Evolutionary conservation across 2,888 invertebrate genomes (phyloP).

Genomic region (Tetheella fluctuosa): DNA sequence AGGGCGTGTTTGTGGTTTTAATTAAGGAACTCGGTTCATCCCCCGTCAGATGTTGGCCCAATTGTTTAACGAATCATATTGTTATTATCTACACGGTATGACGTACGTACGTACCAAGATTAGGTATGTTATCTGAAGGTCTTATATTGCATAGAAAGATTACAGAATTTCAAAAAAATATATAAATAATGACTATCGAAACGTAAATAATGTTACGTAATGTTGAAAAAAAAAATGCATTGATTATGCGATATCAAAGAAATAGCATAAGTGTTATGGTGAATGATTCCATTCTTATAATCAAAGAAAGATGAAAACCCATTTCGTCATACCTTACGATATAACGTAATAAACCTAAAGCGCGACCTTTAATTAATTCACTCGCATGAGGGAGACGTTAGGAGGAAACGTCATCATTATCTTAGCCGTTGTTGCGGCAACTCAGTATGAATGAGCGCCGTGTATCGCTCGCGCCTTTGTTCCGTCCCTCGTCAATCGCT

Average conservation of each 20-base stretch:
- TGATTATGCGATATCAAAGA: too few species aligned
- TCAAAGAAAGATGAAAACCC: slow-evolving; percentile 26
- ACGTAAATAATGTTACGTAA: too few species aligned
- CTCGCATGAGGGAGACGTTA: slow-evolving; percentile 42
- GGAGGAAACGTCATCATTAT: slow-evolving; percentile 70
- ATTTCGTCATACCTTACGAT: slow-evolving; percentile 32
- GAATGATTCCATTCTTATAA: too few species aligned
- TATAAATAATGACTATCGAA: too few species aligned
- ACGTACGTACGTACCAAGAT: background rate
- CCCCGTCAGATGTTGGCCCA: slow-evolving; percentile 36
- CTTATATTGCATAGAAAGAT: background rate
- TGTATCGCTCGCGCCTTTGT: slow-evolving; percentile 56
- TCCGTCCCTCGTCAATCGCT: slow-evolving; percentile 70
- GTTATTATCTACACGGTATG: slow-evolving; percentile 13
- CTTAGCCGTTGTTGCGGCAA: slow-evolving; percentile 63
- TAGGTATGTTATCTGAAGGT: background rate
- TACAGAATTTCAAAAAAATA: background rate
- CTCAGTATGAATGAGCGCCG: slow-evolving; percentile 46
- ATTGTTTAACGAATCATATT: slow-evolving; percentile 35
- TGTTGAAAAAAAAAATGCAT: too few species aligned
- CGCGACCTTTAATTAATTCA: slow-evolving; percentile 49
- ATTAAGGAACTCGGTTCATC: slow-evolving; percentile 66
- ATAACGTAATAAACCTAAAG: slow-evolving; percentile 33
- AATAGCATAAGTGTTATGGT: too few species aligned
- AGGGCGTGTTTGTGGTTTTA: slow-evolving; percentile 62